These are phyloP conservation scores for Naja naja DNA, from an alignment of 2,113 vertebrate species.

Conservation along the genomic window DNA sequence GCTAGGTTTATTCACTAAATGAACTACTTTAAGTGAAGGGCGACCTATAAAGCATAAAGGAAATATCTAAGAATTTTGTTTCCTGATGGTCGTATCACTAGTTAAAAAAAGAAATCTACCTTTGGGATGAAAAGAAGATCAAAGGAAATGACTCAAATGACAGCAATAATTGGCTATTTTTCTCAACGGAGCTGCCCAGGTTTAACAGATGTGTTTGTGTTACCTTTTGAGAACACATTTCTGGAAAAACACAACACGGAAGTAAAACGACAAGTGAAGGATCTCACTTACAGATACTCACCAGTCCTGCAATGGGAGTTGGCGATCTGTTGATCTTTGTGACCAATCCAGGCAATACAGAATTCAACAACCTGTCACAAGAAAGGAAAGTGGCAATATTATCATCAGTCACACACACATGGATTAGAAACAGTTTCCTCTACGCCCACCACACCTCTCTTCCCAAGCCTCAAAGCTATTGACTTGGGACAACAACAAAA, in stretches of 20 bases:
- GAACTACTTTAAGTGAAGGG: too few species aligned
- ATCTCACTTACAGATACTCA: conserved; percentile 74
- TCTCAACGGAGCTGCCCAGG: conserved; percentile 4
- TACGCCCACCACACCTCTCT: neutral
- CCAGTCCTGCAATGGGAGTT: conserved; percentile 92
- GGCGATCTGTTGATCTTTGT: conserved; percentile 96
- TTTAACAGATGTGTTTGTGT: conserved; percentile 41
- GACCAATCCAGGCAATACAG: conserved; percentile 90
- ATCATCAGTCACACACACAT: conserved; percentile 29
- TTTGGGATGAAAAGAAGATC: neutral
- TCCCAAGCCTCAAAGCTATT: neutral
- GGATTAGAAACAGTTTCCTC: conserved; percentile 28
- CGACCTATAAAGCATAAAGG: neutral
- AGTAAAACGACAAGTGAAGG: neutral
- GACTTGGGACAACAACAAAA: neutral
- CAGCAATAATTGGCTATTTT: conserved; percentile 1
- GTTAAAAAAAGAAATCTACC: neutral
- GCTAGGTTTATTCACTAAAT: neutral
- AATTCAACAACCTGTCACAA: conserved; percentile 87
- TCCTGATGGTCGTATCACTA: neutral
- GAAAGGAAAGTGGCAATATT: conserved; percentile 52
- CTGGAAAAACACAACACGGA: conserved; percentile 47
- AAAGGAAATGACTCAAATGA: neutral
- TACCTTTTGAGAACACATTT: conserved; percentile 34
- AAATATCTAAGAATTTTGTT: neutral